Base-by-base conservation (phyloP, 2,797 vertebrate species). In the Oreonectes daqikongensis region DNA sequence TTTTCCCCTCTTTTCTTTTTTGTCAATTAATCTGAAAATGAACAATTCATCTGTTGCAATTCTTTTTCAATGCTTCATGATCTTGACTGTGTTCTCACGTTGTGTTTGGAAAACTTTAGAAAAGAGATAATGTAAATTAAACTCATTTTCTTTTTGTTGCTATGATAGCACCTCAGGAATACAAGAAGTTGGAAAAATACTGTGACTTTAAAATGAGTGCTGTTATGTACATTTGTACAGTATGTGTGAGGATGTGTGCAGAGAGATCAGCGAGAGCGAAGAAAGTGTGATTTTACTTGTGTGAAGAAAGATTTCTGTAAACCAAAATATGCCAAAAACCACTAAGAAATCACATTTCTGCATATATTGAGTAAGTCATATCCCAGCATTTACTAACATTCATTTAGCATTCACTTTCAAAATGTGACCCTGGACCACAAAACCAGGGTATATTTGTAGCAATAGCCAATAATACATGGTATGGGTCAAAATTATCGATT, bases 361-460 rank as follows among this genome's bases (percentile, higher is more conserved):
- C 8, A 22, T 11, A 20, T 0, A 10, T 7, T 22, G 17, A n/a
- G 15, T 50, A 20, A 50, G n/a, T n/a, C n/a, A n/a, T 50, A 9
- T 50, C 17, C 18, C 42, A 26, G n/a, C 22, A 24, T 63, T 14
- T 18, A 64, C 18, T 4, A 55, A 63, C 3, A 7, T 48, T n/a
- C 6, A 48, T 48, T 48, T n/a, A 18, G 18, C 50, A 68, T 44
- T 50, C 46, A 30, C 20, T 50, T 52, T n/a, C 3, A 22, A 68
- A 75, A 59, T 48, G 38, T 30, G n/a, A n/a, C n/a, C n/a, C n/a
- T n/a, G n/a, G n/a, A n/a, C 64, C 10, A 55, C 17, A 30, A 20
- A 57, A 61, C 3, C 32, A 32, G 32, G n/a, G n/a, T n/a, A n/a
- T n/a, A n/a, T n/a, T n/a, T n/a, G n/a, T n/a, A n/a, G n/a, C n/a